Conservation (phyloP, 1,140 invertebrate species). For the Triops longicaudatus region DNA sequence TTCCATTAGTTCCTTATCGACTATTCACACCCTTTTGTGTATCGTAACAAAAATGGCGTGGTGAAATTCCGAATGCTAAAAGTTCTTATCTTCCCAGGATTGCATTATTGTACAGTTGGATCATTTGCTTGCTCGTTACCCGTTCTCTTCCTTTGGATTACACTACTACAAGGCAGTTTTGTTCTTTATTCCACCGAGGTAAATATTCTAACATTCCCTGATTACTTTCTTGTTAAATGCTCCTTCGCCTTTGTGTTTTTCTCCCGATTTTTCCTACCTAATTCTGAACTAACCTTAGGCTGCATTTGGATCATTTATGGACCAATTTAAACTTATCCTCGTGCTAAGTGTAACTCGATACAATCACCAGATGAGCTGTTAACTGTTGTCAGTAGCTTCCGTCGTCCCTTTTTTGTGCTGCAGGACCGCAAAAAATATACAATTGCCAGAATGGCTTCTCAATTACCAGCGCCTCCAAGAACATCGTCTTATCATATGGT, state of each 20-base stretch:
- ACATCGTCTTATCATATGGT: slow-evolving; percentile 2
- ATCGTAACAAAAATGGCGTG: background rate
- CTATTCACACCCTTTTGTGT: background rate
- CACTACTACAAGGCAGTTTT: too few species aligned
- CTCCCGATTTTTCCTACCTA: too few species aligned
- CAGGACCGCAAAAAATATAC: background rate
- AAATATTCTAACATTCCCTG: too few species aligned
- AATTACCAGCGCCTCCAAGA: background rate
- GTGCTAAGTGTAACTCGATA: too few species aligned
- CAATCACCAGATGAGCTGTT: too few species aligned
- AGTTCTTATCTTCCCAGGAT: background rate
- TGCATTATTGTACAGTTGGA: background rate
- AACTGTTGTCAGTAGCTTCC: too few species aligned
- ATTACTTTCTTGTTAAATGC: too few species aligned
- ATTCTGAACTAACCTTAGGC: too few species aligned
- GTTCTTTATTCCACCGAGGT: too few species aligned
- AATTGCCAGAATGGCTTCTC: background rate
- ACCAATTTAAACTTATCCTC: too few species aligned
- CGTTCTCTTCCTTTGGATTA: background rate
- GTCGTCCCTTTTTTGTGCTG: background rate
- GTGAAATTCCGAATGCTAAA: background rate
- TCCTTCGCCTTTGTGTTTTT: too few species aligned
- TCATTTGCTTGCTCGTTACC: background rate
- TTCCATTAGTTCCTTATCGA: background rate
- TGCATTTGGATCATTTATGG: too few species aligned